Base-by-base conservation (phyloP, 1,140 invertebrate genomes). In the Hycleus cichorii region DNA sequence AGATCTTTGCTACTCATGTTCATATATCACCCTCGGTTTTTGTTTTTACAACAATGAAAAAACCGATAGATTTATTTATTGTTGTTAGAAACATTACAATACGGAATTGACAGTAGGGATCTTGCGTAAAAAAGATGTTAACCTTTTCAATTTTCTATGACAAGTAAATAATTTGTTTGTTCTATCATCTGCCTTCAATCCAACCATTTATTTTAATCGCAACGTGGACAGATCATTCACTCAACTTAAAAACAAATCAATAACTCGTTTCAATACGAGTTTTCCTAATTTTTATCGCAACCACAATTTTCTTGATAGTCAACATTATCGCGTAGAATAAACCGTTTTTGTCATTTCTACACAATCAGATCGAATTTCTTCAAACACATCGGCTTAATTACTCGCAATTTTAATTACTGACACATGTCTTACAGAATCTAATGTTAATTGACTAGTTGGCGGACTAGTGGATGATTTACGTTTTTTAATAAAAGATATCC, bases 1-100 rank as follows among this genome's bases (percentile, higher is more conserved):
- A 54, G 55, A 61, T 57, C 55, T 61, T 48, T 61, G 49, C 59
- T 61, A 54, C 55, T 61, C 60, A 62, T 47, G 60, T 58, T 58
- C 60, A 62, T 62, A 57, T 57, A 62, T 62, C 60, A 62, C 60
- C 54, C 56, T 39, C 18, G 2, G 18, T 18, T 18, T 18, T 18
- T 18, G 18, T 18, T 18, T 18, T 18, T 47, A 56, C 51, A 46
- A 32, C 32, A 5, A 32, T 32, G 7, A 32, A 32, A 32, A 32
- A 42, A 5, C 11, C 4, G 40, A 5, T 10, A 11, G 9, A 42
- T 42, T 42, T 42, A 42, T 10, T 42, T n/a, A 42, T 10, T 42
- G 11, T n/a, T 11, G 40, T 45, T 50, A 49, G 47, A 40, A 50
- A 32, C 32, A 51, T 38, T 47, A 59, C 58, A 59, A 59, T 59